These are phyloP conservation scores for Nematolebias whitei DNA, from an alignment of 2,113 vertebrate genomes.

Conservation along the genomic window DNA sequence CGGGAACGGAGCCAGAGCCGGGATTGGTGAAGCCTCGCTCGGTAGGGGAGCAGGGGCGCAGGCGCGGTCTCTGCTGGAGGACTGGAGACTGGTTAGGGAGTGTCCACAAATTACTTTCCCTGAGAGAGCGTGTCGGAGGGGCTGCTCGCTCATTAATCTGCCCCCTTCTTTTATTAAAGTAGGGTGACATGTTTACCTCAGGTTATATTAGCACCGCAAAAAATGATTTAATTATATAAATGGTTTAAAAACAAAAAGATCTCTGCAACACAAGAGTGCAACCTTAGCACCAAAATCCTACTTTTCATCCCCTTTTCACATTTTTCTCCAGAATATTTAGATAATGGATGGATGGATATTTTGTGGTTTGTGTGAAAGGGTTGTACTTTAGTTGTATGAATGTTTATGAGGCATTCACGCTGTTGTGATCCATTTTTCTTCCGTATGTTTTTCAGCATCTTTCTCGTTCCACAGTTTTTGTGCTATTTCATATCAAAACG, in stretches of 20 bases:
- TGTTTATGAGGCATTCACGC: no score
- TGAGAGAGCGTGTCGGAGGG: background rate
- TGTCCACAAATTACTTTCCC: constrained; percentile 77
- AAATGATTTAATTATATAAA: background rate
- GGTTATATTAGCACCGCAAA: background rate
- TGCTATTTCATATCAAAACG: no score
- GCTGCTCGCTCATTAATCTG: background rate
- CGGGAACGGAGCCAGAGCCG: constrained; percentile 71
- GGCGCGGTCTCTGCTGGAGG: constrained; percentile 75
- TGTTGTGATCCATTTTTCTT: no score
- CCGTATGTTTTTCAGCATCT: no score
- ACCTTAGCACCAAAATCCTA: no score
- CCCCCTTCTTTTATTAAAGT: background rate
- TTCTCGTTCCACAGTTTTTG: no score
- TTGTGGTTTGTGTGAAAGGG: no score
- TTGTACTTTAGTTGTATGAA: no score
- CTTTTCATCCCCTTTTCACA: no score
- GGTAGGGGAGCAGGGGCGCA: constrained; percentile 73
- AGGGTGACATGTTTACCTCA: background rate
- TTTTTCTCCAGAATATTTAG: no score
- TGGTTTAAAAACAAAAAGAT: background rate
- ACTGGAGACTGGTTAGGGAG: constrained; percentile 60
- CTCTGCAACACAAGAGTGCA: no score
- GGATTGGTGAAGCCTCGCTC: constrained; percentile 76
- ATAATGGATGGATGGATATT: no score